These are phyloP conservation scores for Leptopilina syphax DNA, from an alignment of 2,888 invertebrate species.

Conservation along the genomic window DNA sequence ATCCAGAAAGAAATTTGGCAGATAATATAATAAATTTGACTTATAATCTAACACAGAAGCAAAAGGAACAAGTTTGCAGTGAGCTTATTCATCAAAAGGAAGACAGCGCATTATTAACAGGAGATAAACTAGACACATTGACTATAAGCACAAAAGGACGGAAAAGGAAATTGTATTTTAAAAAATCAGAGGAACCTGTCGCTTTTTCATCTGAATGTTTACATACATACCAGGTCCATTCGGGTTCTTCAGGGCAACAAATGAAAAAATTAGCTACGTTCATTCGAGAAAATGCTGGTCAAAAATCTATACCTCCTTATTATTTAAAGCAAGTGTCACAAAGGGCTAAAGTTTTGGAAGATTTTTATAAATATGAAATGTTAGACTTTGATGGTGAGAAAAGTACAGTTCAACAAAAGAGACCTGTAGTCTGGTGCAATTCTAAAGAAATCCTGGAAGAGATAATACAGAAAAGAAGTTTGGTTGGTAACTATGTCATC, in stretches of 20 bases:
- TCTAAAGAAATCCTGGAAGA: background rate
- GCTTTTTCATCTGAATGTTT: background rate
- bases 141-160: no score
- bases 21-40: background rate
- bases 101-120: background rate
- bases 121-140: background rate
- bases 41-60: background rate
- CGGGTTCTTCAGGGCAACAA: conserved; percentile 10
- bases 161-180: background rate
- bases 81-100: background rate
- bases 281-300: conserved; percentile 17
- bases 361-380: conserved; percentile 4
- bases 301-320: conserved; percentile 1
- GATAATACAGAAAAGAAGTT: background rate
- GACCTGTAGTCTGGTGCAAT: background rate
- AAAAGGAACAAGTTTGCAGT: background rate
- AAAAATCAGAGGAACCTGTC: background rate
- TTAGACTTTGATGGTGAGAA: background rate
- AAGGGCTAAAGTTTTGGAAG: background rate
- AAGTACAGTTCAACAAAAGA: background rate
- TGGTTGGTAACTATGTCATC: background rate
- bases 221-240: background rate
- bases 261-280: conserved; percentile 28
- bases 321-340: conserved; percentile 1
- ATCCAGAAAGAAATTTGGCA: background rate